A percentile compares a stretch with the other conserved stretches of the same genome.
Evolutionary conservation across 1,140 invertebrate genomes (phyloP).

Genomic region (Lepidurus couesii): DNA sequence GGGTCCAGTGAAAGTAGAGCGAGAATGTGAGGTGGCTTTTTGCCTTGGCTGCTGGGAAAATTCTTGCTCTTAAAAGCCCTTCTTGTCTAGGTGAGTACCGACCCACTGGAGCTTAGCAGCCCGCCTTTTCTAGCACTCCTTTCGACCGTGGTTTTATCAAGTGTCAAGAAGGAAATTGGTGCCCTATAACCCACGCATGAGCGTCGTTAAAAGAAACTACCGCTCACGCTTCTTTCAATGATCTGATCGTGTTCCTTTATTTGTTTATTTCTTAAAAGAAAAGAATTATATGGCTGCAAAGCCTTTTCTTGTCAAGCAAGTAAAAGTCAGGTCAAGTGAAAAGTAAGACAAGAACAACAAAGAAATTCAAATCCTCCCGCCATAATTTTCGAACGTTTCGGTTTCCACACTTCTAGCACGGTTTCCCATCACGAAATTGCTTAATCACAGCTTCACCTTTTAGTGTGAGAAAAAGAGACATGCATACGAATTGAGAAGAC

Average conservation of each 20-base stretch:
- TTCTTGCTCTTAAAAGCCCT: neutral
- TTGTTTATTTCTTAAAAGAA: neutral
- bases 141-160: neutral
- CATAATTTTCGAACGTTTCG: neutral
- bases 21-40: slow-evolving; percentile 1
- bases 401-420: neutral
- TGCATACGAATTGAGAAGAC: neutral
- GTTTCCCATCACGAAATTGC: neutral
- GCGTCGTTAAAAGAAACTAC: neutral
- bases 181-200: slow-evolving; percentile 21
- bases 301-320: neutral
- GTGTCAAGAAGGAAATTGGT: neutral
- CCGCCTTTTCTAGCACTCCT: neutral
- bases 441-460: neutral
- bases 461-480: neutral
- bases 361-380: neutral
- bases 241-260: neutral
- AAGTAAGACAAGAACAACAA: too few relatives aligned
- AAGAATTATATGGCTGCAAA: neutral
- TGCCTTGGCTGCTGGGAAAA: neutral
- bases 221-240: slow-evolving; percentile 1
- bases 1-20: slow-evolving; percentile 20
- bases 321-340: neutral
- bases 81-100: neutral
- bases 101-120: neutral